These are phyloP conservation scores for Neopipo cinnamomea DNA, from an alignment of 2,113 vertebrate genomes.

Conservation along the genomic window DNA sequence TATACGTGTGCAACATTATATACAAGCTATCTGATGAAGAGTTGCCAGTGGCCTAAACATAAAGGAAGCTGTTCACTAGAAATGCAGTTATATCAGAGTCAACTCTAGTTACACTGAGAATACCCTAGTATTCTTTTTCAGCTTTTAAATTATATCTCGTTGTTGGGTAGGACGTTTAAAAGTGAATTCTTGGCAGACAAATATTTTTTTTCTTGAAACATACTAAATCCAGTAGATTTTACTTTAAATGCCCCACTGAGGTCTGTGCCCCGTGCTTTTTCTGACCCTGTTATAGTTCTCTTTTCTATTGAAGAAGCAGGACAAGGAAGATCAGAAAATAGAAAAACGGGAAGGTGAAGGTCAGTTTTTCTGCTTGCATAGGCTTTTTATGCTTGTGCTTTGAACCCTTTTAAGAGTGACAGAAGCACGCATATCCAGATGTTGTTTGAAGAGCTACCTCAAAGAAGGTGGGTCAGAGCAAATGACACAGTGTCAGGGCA, in stretches of 20 bases:
- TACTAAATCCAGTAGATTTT: constrained; percentile 27
- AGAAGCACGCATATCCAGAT: background rate
- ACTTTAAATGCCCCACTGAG: constrained; percentile 28
- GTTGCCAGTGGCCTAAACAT: background rate
- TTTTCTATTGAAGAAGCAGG: constrained; percentile 62
- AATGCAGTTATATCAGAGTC: background rate
- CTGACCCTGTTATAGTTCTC: constrained; percentile 29
- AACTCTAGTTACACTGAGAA: background rate
- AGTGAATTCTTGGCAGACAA: constrained; percentile 25
- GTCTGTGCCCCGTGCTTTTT: constrained; percentile 62
- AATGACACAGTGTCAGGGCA: constrained; percentile 25
- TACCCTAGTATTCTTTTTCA: background rate
- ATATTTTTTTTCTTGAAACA: constrained; percentile 19
- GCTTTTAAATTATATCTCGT: background rate
- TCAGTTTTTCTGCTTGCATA: constrained; percentile 52
- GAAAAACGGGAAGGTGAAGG: constrained; percentile 62
- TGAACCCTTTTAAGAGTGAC: constrained; percentile 43
- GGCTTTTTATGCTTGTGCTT: constrained; percentile 36
- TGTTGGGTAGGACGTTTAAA: background rate
- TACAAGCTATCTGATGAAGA: background rate
- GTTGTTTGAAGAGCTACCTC: constrained; percentile 59
- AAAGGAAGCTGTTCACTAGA: background rate
- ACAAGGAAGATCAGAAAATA: constrained; percentile 64
- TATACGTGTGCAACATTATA: rapidly evolving
- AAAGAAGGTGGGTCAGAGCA: background rate